phyloP scores from a whole-genome alignment of 1,140 invertebrate species.

The Drosophila neocordata region DNA sequence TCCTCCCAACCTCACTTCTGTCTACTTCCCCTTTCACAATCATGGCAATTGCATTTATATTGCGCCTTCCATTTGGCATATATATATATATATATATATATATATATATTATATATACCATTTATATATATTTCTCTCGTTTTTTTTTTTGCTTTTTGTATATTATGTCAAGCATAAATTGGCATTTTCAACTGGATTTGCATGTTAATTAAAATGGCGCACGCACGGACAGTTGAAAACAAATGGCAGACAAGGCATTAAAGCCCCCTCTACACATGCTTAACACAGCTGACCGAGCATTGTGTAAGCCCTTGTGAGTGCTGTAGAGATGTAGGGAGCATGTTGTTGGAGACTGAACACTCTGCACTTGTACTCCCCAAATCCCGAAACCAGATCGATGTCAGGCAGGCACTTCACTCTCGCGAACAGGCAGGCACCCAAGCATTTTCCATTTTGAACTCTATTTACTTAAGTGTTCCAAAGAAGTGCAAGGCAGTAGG shows the following conservation, averaged over 20 bases:
- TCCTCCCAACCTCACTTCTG: background rate
- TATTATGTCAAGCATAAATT: slow-evolving; percentile 80
- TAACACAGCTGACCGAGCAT: slow-evolving; percentile 54
- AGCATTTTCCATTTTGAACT: slow-evolving; percentile 75
- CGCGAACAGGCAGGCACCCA: slow-evolving; percentile 54
- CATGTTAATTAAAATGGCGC: slow-evolving; percentile 79
- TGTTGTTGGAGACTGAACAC: too few relatives aligned
- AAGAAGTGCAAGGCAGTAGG: slow-evolving; percentile 34
- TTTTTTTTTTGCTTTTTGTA: slow-evolving; percentile 56
- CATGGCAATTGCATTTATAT: slow-evolving; percentile 39
- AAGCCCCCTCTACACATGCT: slow-evolving; percentile 34
- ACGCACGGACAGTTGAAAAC: slow-evolving; percentile 77
- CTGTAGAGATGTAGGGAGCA: too few relatives aligned
- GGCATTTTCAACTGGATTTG: slow-evolving; percentile 80
- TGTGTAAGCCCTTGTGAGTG: slow-evolving; percentile 41
- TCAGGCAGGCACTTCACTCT: slow-evolving; percentile 68
- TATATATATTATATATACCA: background rate
- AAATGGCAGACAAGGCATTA: slow-evolving; percentile 74
- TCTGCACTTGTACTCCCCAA: too few relatives aligned
- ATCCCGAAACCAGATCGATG: slow-evolving; percentile 59
- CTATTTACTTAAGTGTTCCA: slow-evolving; percentile 79
- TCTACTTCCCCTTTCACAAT: background rate
- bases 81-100: background rate
- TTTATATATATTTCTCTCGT: slow-evolving; percentile 2
- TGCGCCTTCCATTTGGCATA: slow-evolving; percentile 23